phyloP scores from a whole-genome alignment of 2,888 invertebrate species.

The Crocallis elinguaria region DNA sequence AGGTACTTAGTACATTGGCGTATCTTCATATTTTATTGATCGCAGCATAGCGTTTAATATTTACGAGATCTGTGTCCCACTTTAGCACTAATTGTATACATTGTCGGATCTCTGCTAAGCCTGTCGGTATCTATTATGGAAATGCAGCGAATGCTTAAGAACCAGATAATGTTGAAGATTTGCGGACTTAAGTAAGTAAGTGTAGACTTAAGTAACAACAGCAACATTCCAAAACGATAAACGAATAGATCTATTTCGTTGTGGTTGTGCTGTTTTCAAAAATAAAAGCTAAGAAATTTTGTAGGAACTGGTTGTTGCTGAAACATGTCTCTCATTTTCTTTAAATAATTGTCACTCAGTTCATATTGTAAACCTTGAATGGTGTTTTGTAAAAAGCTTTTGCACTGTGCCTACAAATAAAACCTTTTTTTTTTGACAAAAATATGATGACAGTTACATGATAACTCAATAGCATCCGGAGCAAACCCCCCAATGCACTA shows the following conservation, averaged over 20 bases:
- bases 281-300: slow-evolving; percentile 1
- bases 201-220: no score
- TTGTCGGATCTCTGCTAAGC: slow-evolving; percentile 37
- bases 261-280: slow-evolving; percentile 8
- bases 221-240: slow-evolving; percentile 12
- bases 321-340: not conserved
- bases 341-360: no score
- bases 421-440: no score
- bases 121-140: slow-evolving; percentile 32
- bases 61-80: slow-evolving; percentile 43
- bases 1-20: no score
- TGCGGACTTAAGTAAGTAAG: no score
- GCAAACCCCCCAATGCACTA: no score
- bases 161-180: not conserved
- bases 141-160: slow-evolving; percentile 26
- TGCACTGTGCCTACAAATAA: no score
- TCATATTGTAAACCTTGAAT: no score
- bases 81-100: slow-evolving; percentile 51
- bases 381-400: no score
- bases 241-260: slow-evolving; percentile 14
- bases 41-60: slow-evolving; percentile 38
- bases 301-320: not conserved
- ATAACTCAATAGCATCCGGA: no score
- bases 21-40: slow-evolving; percentile 1
- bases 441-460: no score